Evolutionary conservation across 1,140 invertebrate genomes (phyloP).

Genomic region (Ceratosolen solmsi): DNA sequence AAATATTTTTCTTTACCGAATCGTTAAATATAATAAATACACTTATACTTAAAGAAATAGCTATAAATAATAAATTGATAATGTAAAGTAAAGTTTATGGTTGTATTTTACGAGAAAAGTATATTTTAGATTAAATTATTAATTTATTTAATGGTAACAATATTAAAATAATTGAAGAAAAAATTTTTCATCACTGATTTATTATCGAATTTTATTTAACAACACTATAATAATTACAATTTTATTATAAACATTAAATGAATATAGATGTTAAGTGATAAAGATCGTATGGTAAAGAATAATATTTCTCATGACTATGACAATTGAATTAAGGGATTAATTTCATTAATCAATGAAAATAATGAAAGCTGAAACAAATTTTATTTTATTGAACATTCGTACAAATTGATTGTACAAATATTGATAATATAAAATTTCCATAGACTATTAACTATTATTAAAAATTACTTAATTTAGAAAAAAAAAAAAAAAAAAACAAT

Average conservation of each 20-base stretch:
- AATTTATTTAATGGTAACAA: neutral
- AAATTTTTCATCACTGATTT: neutral
- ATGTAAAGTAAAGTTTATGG: no score
- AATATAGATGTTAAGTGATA: neutral
- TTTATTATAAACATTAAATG: neutral
- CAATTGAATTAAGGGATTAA: slow-evolving; percentile 9
- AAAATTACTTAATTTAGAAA: neutral
- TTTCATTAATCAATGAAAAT: neutral
- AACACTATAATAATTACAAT: neutral
- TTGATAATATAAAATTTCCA: slow-evolving; percentile 19
- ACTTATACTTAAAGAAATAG: no score
- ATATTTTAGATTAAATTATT: no score
- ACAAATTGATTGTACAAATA: slow-evolving; percentile 47
- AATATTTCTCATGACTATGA: neutral
- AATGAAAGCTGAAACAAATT: neutral
- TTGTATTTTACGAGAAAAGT: no score
- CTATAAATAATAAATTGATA: no score
- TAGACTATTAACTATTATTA: slow-evolving; percentile 13
- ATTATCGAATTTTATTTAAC: neutral
- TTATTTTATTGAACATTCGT: slow-evolving; percentile 28
- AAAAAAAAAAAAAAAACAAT: neutral
- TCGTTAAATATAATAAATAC: no score
- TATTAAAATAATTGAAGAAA: neutral
- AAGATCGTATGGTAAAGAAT: neutral
- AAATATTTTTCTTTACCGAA: no score